A percentile compares a stretch with the other conserved stretches of the same genome.
Conservation (phyloP, 1,140 invertebrate species). For the Vollenhovia emeryi region DNA sequence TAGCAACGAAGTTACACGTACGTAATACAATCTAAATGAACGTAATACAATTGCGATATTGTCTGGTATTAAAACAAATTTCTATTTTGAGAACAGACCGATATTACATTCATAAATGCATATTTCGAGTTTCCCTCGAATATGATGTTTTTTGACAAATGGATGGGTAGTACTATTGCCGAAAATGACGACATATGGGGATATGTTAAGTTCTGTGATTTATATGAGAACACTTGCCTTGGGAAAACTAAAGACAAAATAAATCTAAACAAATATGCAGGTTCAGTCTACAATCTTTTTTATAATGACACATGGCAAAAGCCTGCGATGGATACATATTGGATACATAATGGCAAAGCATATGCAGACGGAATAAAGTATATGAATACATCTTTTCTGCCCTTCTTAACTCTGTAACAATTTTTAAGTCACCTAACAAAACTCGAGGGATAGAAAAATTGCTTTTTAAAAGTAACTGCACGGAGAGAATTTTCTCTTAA, state of each 20-base stretch:
- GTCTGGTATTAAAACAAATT: background rate
- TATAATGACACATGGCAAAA: constrained; percentile 11
- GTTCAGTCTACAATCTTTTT: background rate
- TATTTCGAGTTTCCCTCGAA: background rate
- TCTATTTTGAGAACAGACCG: constrained; percentile 1
- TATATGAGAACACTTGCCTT: too few relatives aligned
- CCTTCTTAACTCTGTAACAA: background rate
- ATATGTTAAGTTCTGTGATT: too few relatives aligned
- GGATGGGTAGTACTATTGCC: too few relatives aligned
- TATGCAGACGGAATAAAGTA: constrained; percentile 12
- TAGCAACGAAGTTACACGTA: constrained; percentile 6
- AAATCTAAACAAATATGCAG: too few relatives aligned
- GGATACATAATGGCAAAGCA: background rate
- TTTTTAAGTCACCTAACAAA: background rate
- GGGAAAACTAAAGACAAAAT: background rate
- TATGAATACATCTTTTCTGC: background rate
- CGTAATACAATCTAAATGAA: too few relatives aligned
- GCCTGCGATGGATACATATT: constrained; percentile 3
- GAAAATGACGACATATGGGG: too few relatives aligned
- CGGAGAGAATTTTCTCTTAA: too few relatives aligned
- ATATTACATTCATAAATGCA: constrained; percentile 23
- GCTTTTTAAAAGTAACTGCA: too few relatives aligned
- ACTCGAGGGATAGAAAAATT: too few relatives aligned
- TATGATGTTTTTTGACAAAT: background rate
- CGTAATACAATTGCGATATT: background rate